These are phyloP conservation scores for Gallinago stenura DNA, from an alignment of 2,797 vertebrate species.

Conservation along the genomic window DNA sequence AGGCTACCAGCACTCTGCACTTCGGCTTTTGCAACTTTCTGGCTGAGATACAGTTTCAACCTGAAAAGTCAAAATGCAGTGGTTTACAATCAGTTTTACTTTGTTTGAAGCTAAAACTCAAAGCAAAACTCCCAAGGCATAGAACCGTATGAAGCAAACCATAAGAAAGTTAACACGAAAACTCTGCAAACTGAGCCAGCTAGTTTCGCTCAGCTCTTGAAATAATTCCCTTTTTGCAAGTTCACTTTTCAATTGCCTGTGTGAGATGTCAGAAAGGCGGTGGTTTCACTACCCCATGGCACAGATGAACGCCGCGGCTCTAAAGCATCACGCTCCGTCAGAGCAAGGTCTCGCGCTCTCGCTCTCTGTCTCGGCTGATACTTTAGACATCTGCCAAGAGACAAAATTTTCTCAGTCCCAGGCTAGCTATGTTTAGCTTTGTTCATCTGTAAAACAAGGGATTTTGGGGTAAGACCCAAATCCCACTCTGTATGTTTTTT, in stretches of 20 bases:
- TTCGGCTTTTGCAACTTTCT: not conserved
- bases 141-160: not conserved
- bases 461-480: not conserved
- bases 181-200: not conserved
- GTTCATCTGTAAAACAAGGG: not conserved
- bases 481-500: not conserved
- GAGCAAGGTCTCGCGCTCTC: not conserved
- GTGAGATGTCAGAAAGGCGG: not conserved
- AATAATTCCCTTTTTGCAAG: slow-evolving; percentile 6
- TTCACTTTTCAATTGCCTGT: slow-evolving; percentile 29
- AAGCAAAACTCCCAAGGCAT: slow-evolving; percentile 19
- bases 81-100: slow-evolving; percentile 22
- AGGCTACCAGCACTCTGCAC: not conserved
- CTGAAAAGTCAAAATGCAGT: not conserved
- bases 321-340: not conserved
- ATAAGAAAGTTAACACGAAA: slow-evolving; percentile 18
- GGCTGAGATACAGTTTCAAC: not conserved
- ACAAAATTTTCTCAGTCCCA: not conserved
- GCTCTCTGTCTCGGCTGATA: not conserved
- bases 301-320: not conserved
- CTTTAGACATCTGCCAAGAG: not conserved
- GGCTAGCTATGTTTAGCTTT: not conserved
- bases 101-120: slow-evolving; percentile 59
- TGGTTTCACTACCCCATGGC: slow-evolving; percentile 20
- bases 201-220: slow-evolving; percentile 28